Base-by-base conservation (phyloP, 2,888 invertebrate species). In the Crioceris asparagi region DNA sequence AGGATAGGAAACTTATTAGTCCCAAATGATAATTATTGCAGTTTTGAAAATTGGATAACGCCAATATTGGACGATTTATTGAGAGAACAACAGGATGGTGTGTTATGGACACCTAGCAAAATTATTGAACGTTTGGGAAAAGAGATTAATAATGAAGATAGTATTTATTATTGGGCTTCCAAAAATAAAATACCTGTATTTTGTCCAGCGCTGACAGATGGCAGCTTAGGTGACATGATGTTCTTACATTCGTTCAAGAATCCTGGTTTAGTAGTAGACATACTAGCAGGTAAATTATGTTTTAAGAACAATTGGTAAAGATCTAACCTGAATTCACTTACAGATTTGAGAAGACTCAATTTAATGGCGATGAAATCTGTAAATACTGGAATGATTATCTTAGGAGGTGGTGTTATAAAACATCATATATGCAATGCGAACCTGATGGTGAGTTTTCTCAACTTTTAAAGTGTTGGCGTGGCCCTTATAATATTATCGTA, bases 351-450 rank as follows among this genome's bases (percentile, higher is more conserved):
- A 36, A 73, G 88, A 37, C 66, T 99, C 17, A 98, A 98, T 65
- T 80, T 84, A 14, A 90, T 97, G 75, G 87, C 97, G 11, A 85
- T 96, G 7, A 88, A 87, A 61, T 90, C 97, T 1, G 69, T 78
- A 16, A 83, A 91, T 57, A 83, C 88, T n/a, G 98, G 98, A 8
- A 87, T 97, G 77, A 83, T 99, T 25, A 93, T 99, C 43, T 65
- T 97, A 40, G 97, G 97, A 3, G 96, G 96, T 1, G 96, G 96
- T 6, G 69, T 98, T 0, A 74, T 97, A n/a, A 99, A 99, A 65
- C 98, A 99, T 67, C 98, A 99, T 60, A 94, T 97, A 51, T 94
- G 92, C 66, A 99, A 99, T 71, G 96, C 98, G 2, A 99, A 99
- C 71, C 72, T 98, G 38, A 98, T 98, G 98, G 82, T 82, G 66